phyloP scores from a whole-genome alignment of 2,797 vertebrate genomes.

The Gambelia wislizenii region DNA sequence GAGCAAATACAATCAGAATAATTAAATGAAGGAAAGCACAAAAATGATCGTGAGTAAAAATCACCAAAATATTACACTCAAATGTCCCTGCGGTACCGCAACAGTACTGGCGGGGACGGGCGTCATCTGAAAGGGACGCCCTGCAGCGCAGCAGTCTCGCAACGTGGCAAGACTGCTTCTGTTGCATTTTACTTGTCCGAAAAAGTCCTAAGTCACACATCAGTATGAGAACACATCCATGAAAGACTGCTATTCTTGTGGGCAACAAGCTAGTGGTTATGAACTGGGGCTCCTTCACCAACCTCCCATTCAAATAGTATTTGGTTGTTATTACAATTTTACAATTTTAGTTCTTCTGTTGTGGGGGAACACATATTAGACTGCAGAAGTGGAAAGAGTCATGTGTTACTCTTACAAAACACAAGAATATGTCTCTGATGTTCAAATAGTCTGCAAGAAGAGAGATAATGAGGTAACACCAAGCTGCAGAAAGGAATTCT shows the following conservation, averaged over 20 bases:
- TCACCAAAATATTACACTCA: no score
- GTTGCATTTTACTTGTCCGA: no score
- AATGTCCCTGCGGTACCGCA: no score
- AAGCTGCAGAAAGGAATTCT: slow-evolving; percentile 3
- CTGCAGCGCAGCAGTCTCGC: no score
- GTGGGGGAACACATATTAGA: neutral
- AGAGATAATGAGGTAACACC: slow-evolving; percentile 3
- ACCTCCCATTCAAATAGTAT: neutral
- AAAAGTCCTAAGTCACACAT: no score
- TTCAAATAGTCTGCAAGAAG: neutral
- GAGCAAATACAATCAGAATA: no score
- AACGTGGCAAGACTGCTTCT: no score
- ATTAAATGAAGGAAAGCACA: no score
- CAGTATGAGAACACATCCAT: neutral
- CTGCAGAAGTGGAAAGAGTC: neutral
- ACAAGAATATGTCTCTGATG: neutral
- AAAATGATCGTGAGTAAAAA: no score
- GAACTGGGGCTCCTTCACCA: neutral
- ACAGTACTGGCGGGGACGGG: no score
- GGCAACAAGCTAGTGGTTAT: neutral
- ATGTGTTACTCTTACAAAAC: neutral
- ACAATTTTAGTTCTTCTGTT: neutral
- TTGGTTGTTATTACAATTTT: neutral
- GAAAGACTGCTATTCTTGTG: neutral
- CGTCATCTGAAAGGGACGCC: no score